Evolutionary conservation across 2,797 vertebrate genomes (phyloP).

Genomic region (Bucorvus abyssinicus): DNA sequence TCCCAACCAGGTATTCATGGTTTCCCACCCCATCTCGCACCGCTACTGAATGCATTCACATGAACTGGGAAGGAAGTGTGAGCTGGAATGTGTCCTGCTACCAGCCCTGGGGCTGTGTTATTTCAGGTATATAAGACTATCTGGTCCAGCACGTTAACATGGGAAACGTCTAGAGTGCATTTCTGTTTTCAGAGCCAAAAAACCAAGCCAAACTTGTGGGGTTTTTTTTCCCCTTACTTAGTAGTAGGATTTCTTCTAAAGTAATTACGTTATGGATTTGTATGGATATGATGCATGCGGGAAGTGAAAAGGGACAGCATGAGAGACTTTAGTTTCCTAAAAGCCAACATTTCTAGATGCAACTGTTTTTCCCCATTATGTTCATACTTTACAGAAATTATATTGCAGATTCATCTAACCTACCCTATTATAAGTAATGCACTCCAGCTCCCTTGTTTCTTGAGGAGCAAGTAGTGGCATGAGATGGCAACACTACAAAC

Average conservation of each 20-base stretch:
- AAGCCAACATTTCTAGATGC: not conserved
- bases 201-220: slow-evolving; percentile 5
- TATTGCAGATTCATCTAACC: not conserved
- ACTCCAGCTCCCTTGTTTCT: not conserved
- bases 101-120: slow-evolving; percentile 64
- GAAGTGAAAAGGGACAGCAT: not conserved
- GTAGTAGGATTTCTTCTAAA: not conserved
- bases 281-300: not conserved
- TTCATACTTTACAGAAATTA: not conserved
- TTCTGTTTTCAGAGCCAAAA: slow-evolving; percentile 58
- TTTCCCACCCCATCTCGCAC: slow-evolving; percentile 36
- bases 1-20: slow-evolving; percentile 69
- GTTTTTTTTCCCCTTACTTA: slow-evolving; percentile 2
- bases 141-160: slow-evolving; percentile 57
- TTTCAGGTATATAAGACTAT: slow-evolving; percentile 62
- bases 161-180: slow-evolving; percentile 57
- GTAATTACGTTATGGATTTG: slow-evolving; percentile 16
- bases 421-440: not conserved
- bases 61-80: slow-evolving; percentile 70
- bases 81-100: slow-evolving; percentile 70
- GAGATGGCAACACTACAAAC: not conserved
- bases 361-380: not conserved
- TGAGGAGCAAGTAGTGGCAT: not conserved
- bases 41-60: slow-evolving; percentile 54
- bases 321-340: not conserved